Evolutionary conservation across 1,140 invertebrate species (phyloP), one percentile per base, ranked within the genome.

Genomic region (Drosophila pandora): DNA sequence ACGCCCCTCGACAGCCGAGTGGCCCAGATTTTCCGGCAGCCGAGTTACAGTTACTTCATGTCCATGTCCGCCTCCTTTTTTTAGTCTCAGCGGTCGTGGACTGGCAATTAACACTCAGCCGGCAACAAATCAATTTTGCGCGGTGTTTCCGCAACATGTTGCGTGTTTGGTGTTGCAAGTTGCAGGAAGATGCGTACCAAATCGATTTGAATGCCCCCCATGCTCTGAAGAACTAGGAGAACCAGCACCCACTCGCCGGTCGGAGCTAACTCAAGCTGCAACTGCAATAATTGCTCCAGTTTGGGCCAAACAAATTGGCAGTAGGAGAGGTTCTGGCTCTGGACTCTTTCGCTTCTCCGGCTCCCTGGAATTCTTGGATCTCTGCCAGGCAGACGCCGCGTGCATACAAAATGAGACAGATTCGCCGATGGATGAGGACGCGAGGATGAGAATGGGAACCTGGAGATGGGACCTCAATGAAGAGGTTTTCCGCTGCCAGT

Each of bases 41-140:
- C 28, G 39, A 68, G 34, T 65, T 73, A 73, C 70, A 73, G 70
- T 73, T 73, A 74, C 43, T 28, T 49, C 63, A 57, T 67, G 55
- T 58, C 30, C 30, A 58, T 28, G 50, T 49, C 63, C 72, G 59
- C 68, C 57, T 76, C 61, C 56, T 57, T 47, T 47, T 47, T 9
- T 22, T 23, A 61, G 57, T 69, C 32, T 34, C 22, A 30, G 30
- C 30, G 32, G 53, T 80, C 78, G 78, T 79, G 76, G 76, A 65
- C 56, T 88, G 71, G 83, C 83, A 88, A 88, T 88, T 88, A 88
- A 88, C 83, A 88, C 83, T 88, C 80, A 67, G 80, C 67, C 82
- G 77, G 83, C 82, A 88, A 87, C 82, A 87, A 87, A 87, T 87
- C 82, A 87, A 87, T 88, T 88, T 88, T 78, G 76, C 67, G 53